Evolutionary conservation across 2,888 invertebrate genomes (phyloP), one percentile per base, ranked within the genome.

Genomic region (Orthosia gothica): DNA sequence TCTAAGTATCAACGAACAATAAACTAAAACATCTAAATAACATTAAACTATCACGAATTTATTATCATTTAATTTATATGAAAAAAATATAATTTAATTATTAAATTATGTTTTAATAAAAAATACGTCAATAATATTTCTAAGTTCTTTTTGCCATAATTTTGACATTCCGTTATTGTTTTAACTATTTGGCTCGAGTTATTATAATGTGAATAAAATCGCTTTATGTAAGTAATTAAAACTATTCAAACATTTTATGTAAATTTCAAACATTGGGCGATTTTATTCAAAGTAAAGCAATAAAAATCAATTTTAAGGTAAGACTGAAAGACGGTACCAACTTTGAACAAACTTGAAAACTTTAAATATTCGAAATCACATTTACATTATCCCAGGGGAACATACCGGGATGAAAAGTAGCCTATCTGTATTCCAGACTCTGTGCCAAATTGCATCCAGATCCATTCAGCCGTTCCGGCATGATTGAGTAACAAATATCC

Each of bases 101-200:
- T 45, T 55, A 45, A 49, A 50, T 26, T 13, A 52, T 49, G 15
- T 50, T 57, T 40, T 20, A n/a, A 54, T 20, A 40, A n/a, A 26
- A 65, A 55, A 13, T 13, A 58, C 5, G 11, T 18, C 49, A 20
- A 40, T 45, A 45, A 49, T 67, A n/a, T 23, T 18, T 9, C 12
- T 67, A 81, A 49, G 26, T 61, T 49, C 13, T 18, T 69, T 76
- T 70, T 61, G 59, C 70, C 50, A 70, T 74, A 58, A 61, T 18
- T 59, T 26, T 50, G 54, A 79, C 84, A 81, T 83, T 81, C 81
- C 81, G 67, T 70, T 64, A 18, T 47, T 74, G 40, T 64, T 58
- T 65, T 23, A 49, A 49, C 23, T 59, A 47, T 26, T 57, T 15
- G 4, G 16, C 12, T 64, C n/a, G 52, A 50, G 23, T 50, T 45